Evolutionary conservation across 2,888 invertebrate species (phyloP).

Genomic region (Imbricaverruca yamaguchii): DNA sequence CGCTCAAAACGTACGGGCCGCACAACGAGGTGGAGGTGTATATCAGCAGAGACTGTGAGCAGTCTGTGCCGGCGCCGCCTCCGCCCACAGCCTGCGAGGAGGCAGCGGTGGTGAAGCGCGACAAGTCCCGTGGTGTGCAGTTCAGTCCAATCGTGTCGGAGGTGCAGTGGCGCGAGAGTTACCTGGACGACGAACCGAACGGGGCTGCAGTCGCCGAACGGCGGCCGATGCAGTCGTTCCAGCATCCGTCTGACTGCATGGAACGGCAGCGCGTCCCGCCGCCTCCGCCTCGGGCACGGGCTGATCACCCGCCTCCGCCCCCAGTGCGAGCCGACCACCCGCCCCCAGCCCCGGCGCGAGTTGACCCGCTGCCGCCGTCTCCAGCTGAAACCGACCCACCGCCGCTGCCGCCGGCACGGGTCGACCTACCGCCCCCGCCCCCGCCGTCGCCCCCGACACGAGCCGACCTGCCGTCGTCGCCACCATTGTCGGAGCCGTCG

Average conservation of each 20-base stretch:
- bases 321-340: not conserved
- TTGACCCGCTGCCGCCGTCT: too few species aligned
- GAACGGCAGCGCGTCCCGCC: too few species aligned
- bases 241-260: not conserved
- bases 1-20: constrained; percentile 32
- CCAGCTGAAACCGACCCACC: too few species aligned
- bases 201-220: constrained; percentile 29
- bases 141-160: constrained; percentile 72
- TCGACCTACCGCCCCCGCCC: not conserved
- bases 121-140: constrained; percentile 53
- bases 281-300: too few species aligned
- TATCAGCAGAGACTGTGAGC: constrained; percentile 26
- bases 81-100: constrained; percentile 30
- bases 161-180: constrained; percentile 58
- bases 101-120: not conserved
- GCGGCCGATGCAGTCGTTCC: constrained; percentile 35
- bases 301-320: too few species aligned
- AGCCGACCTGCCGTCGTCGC: not conserved
- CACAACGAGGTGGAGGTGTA: constrained; percentile 33
- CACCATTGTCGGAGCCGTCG: not conserved
- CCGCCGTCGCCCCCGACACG: not conserved
- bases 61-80: constrained; percentile 22
- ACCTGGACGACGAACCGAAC: constrained; percentile 28
- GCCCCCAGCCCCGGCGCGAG: not conserved
- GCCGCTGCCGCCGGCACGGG: too few species aligned